A percentile compares a stretch with the other conserved stretches of the same genome.
Conservation (phyloP, 2,797 vertebrate species). For the Etheostoma nigrum region DNA sequence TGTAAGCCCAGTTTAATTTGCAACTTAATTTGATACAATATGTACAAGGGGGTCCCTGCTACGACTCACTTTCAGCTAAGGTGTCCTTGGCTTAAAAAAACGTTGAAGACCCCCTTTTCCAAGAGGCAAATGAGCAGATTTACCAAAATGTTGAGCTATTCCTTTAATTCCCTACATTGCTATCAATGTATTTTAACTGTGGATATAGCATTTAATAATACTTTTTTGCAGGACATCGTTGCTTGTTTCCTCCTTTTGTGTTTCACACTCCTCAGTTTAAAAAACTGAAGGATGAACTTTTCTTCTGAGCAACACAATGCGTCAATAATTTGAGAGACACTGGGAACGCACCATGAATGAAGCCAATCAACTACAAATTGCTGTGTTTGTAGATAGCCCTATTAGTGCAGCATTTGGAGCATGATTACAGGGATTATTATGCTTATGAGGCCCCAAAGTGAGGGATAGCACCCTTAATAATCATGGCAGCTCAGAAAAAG, state of each 20-base stretch:
- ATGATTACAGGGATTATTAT: constrained; percentile 56
- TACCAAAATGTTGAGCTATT: background rate
- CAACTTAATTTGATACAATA: too few relatives aligned
- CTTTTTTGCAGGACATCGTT: background rate
- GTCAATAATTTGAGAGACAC: constrained; percentile 53
- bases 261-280: background rate
- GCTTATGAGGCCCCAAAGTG: constrained; percentile 50
- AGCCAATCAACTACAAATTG: constrained; percentile 61
- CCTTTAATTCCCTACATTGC: background rate
- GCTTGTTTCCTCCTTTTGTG: background rate
- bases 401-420: constrained; percentile 39
- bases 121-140: background rate
- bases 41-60: too few relatives aligned
- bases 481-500: constrained; percentile 23
- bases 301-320: constrained; percentile 27
- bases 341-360: constrained; percentile 38
- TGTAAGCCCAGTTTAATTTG: too few relatives aligned
- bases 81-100: too few relatives aligned
- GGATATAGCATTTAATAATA: background rate
- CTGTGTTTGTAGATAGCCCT: constrained; percentile 49
- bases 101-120: too few relatives aligned
- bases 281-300: constrained; percentile 19
- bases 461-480: constrained; percentile 42
- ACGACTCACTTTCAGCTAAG: too few relatives aligned
- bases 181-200: background rate